Evolutionary conservation across 2,797 vertebrate species (phyloP).

Genomic region (Molossus molossus): DNA sequence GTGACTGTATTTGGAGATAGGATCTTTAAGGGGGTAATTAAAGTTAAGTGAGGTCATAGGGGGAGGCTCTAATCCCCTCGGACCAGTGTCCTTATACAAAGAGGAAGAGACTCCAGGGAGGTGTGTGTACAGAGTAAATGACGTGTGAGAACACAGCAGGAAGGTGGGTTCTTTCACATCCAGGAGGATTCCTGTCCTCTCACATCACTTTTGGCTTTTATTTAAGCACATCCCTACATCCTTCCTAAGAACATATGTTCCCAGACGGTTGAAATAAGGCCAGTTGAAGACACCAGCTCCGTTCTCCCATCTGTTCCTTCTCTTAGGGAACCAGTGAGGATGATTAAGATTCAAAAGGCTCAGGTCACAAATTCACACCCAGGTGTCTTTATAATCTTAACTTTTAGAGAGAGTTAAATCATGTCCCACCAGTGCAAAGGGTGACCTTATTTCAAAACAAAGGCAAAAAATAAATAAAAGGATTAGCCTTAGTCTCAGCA

Average conservation of each 20-base stretch:
- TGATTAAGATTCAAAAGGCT: conserved; percentile 57
- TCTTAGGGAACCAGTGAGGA: background rate
- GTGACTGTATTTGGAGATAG: background rate
- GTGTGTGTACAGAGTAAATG: background rate
- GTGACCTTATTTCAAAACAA: conserved; percentile 32
- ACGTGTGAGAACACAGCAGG: background rate
- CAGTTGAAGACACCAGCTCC: conserved; percentile 52
- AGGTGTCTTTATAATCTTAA: conserved; percentile 50
- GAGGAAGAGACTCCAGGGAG: background rate
- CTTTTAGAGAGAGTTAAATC: conserved; percentile 47
- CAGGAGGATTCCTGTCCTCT: background rate
- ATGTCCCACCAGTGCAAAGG: background rate
- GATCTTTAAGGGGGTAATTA: background rate
- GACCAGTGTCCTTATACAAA: background rate
- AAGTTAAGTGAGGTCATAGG: background rate
- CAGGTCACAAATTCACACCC: background rate
- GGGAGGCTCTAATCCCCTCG: too few species aligned
- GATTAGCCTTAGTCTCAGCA: background rate
- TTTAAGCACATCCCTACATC: conserved; percentile 11
- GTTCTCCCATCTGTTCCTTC: conserved; percentile 61
- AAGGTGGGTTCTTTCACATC: background rate
- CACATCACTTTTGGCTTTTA: background rate
- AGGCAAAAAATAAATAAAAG: background rate
- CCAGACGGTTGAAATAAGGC: conserved; percentile 59
- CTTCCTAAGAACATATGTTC: conserved; percentile 72